These are phyloP conservation scores for Keiferia lycopersicella DNA, from an alignment of 2,888 invertebrate species.

Conservation along the genomic window DNA sequence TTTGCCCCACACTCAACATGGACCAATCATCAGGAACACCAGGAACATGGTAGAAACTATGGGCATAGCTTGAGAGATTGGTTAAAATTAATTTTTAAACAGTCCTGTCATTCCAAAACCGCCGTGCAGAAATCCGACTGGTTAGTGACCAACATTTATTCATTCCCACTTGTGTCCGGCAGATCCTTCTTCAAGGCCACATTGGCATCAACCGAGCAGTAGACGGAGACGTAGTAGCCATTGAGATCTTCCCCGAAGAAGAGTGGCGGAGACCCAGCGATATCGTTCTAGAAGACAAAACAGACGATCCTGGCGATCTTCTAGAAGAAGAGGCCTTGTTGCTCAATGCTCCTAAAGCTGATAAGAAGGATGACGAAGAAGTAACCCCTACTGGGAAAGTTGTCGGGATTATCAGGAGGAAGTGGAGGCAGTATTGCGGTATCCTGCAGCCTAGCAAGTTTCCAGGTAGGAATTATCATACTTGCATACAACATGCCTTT, in stretches of 20 bases:
- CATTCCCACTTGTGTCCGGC: slow-evolving; percentile 35
- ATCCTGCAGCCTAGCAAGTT: slow-evolving; percentile 91
- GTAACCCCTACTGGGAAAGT: slow-evolving; percentile 74
- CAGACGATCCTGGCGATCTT: slow-evolving; percentile 85
- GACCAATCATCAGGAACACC: too few species aligned
- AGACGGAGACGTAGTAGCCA: slow-evolving; percentile 96
- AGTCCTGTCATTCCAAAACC: too few species aligned
- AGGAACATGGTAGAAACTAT: too few species aligned
- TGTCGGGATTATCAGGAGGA: slow-evolving; percentile 97
- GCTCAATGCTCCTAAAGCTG: slow-evolving; percentile 51
- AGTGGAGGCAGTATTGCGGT: slow-evolving; percentile 99
- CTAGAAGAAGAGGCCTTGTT: slow-evolving; percentile 82
- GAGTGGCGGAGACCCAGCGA: slow-evolving; percentile 97
- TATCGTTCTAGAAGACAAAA: slow-evolving; percentile 89
- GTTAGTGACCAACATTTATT: too few species aligned
- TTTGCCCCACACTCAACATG: too few species aligned
- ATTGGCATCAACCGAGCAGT: slow-evolving; percentile 95
- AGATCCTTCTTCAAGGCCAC: slow-evolving; percentile 93
- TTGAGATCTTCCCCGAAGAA: slow-evolving; percentile 92
- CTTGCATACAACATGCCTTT: too few species aligned
- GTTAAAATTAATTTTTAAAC: too few species aligned
- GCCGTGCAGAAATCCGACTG: too few species aligned
- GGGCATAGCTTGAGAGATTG: too few species aligned
- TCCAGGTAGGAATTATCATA: slow-evolving; percentile 73
- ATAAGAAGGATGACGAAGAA: slow-evolving; percentile 58